Base-by-base conservation (phyloP, 2,113 vertebrate genomes). In the Typhlomys cinereus region DNA sequence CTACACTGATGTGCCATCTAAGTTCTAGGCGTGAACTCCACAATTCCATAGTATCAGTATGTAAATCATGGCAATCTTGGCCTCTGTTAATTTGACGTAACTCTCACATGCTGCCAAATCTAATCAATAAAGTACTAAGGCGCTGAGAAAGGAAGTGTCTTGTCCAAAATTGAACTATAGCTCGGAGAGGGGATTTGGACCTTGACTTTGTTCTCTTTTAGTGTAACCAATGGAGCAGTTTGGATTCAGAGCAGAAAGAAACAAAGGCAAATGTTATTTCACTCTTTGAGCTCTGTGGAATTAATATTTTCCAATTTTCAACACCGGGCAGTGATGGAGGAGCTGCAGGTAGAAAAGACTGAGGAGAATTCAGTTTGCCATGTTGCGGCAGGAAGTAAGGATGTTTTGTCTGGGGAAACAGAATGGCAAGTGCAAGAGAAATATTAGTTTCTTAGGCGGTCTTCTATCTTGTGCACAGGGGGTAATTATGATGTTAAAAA, bases 171-270 rank as follows among this genome's bases (percentile, higher is more conserved):
- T 46, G 39, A 44, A 44, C 4, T 10, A 44, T 14, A 46, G 39
- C 39, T 46, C 78, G 12, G 9, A 81, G 41, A 59, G 39, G 78
- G 15, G 29, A 74, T 62, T 41, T 81, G 39, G 57, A 62, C 57
- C 31, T 17, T 21, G 4, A 4, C 14, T 57, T 83, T 92, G 48
- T 88, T 71, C 95, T 85, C 69, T 81, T 66, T 88, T 87, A 89
- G 89, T 36, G 31, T n/a, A 90, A 74, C 57, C 52, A 86, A 91
- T 89, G 69, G 95, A 94, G 79, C 88, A 48, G 69, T 85, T 89
- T 89, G 80, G 78, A 90, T 92, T 91, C 64, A 54, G 50, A 70
- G 57, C 46, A 79, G 66, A 93, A 82, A 89, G 71, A 73, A 89
- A 90, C 50, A 94, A 67, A 50, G 31, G 44, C 81, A 94, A 95